Evolutionary conservation across 2,888 invertebrate species (phyloP), one percentile per base, ranked within the genome.

Genomic region (Therioaphis trifolii): DNA sequence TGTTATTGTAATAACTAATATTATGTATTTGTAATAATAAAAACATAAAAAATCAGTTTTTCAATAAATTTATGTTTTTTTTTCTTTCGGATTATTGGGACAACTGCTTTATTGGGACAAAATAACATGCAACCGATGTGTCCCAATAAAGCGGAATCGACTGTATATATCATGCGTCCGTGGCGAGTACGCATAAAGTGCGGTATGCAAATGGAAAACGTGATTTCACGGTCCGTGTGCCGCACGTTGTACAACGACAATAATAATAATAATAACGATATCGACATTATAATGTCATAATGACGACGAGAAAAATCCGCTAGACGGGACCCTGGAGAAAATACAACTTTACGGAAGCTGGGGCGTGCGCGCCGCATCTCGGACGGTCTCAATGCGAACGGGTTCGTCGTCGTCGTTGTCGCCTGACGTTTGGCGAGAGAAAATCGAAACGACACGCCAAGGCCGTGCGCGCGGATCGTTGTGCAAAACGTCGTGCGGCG

Each of bases 341-440:
- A 52, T n/a, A 49, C 49, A 12, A 49, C 49, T 27, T 49, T 29
- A 7, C 49, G 72, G 72, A 72, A 72, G 52, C 27, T n/a, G 14
- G 3, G 14, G n/a, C 27, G 11, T 14, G 27, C 14, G 1, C 12
- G 24, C 21, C 1, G 7, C 18, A 24, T 27, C 27, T n/a, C n/a
- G n/a, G n/a, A n/a, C n/a, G n/a, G 29, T 72, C 52, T 72, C 72
- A 72, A 49, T 72, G 72, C 29, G 11, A 49, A 72, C 72, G 71
- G n/a, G 46, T 71, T n/a, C n/a, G n/a, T n/a, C n/a, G n/a, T n/a
- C n/a, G n/a, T 71, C 21, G 49, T 21, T 12, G 27, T 71, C 49
- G 18, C 29, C 29, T 49, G 12, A n/a, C n/a, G 27, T 4, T 4
- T 9, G 4, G 21, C 21, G 4, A 24, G 15, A 24, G 5, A 29